Conservation (phyloP, 1,140 invertebrate genomes). For the Achatina immaculata region DNA sequence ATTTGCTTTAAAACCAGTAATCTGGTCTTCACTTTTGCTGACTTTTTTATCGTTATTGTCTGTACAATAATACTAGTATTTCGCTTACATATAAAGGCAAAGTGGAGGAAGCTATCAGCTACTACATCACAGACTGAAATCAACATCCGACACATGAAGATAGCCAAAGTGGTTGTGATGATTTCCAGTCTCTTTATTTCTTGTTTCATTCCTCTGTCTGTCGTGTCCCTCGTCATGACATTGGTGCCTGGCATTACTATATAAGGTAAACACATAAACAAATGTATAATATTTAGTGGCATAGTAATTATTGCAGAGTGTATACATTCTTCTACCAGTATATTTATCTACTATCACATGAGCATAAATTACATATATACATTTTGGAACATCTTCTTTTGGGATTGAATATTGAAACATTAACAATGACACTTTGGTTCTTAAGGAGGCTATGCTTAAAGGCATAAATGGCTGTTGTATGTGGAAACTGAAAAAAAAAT, state of each 20-base stretch:
- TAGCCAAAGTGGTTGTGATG: conserved; percentile 14
- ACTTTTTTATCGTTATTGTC: background rate
- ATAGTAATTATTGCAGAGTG: background rate
- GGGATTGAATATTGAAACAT: too few relatives aligned
- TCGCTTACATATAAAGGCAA: background rate
- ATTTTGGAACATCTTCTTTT: background rate
- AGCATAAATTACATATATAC: background rate
- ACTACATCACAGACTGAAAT: background rate
- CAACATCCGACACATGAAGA: background rate
- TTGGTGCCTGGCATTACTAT: background rate
- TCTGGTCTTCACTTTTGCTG: background rate
- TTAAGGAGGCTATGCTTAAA: too few relatives aligned
- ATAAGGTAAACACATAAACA: background rate
- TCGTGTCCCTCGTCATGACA: conserved; percentile 1
- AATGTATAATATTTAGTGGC: background rate
- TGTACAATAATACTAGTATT: conserved; percentile 4
- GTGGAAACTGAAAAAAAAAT: too few relatives aligned
- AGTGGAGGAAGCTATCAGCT: background rate
- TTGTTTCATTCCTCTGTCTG: conserved; percentile 13
- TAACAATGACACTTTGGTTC: too few relatives aligned
- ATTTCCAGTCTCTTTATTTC: conserved; percentile 1
- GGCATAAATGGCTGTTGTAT: too few relatives aligned
- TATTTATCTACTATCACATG: conserved; percentile 27
- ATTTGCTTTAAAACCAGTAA: background rate
- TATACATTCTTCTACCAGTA: background rate